These are phyloP conservation scores for Alouatta palliata DNA, from an alignment of 2,113 vertebrate genomes.

Conservation along the genomic window DNA sequence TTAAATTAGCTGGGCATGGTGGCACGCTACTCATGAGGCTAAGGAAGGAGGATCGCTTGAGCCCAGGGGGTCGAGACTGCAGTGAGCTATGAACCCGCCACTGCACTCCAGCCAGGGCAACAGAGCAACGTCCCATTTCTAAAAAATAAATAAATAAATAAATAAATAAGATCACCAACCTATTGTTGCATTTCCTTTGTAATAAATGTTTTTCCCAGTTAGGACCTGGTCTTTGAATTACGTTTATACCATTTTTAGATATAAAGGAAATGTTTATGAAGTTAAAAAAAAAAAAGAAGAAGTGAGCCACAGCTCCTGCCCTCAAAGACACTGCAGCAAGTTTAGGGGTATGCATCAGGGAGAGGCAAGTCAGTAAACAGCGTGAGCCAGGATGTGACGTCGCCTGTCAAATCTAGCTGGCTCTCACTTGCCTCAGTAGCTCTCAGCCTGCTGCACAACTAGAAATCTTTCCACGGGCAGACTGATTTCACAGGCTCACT, in stretches of 20 bases:
- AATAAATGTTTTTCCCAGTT: background rate
- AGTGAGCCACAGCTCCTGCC: background rate
- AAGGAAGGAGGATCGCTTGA: too few relatives aligned
- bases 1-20: too few relatives aligned
- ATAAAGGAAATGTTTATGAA: background rate
- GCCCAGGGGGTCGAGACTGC: too few relatives aligned
- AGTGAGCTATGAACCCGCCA: too few relatives aligned
- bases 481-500: rapidly evolving
- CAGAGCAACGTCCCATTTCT: too few relatives aligned
- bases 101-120: too few relatives aligned
- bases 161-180: background rate
- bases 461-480: background rate
- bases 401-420: background rate
- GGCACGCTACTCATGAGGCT: too few relatives aligned
- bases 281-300: background rate
- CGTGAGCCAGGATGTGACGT: rapidly evolving
- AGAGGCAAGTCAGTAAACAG: background rate
- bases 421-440: background rate
- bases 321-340: too few relatives aligned
- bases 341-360: rapidly evolving
- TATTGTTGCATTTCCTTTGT: background rate
- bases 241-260: background rate
- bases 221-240: background rate
- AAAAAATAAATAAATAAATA: too few relatives aligned
- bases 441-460: background rate